Base-by-base conservation (phyloP, 2,797 vertebrate genomes). In the Hypotaenidia okinawae region DNA sequence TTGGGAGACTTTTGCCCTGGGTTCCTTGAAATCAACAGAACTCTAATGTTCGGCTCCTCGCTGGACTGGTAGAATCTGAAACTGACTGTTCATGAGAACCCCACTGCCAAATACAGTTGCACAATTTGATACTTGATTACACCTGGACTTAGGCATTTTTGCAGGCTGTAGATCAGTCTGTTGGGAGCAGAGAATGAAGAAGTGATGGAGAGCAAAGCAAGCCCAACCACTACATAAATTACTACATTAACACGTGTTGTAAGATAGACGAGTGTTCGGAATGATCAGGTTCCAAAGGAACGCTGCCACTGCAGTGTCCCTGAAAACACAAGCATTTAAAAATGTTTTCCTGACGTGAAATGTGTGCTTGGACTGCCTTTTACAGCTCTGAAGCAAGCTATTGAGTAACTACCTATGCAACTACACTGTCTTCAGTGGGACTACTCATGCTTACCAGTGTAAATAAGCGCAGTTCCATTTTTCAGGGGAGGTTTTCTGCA, bases 401-500 rank as follows among this genome's bases (percentile, higher is more conserved):
- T 58, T 52, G 33, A 78, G 33, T 51, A 93, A 51, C 24, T 81
- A 85, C 61, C 87, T 79, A 75, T 86, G 90, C 92, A 91, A 63
- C 52, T 52, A 14, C 22, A 12, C 16, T 68, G 43, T 83, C 67
- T 92, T 76, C 66, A 90, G n/a, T 70, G 66, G 75, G 37, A 54
- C 62, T 93, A 16, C 69, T 76, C 37, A 19, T 61, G 43, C 67
- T 87, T 90, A 70, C 23, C 41, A 70, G 16, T 54, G 58, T 54
- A 51, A 93, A n/a, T 59, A 92, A 76, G 21, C 45, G 30, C 55
- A 78, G 43, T 82, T 93, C 23, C 25, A 39, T 93, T 93, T 95
- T 97, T 95, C 90, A 64, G 9, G 95, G 80, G 37, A 93, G 28
- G 2, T 74, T 69, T 54, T 80, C 49, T 93, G 64, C 74, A 16